Percentiles rank a stretch among this genome's conserved stretches.
Conservation (phyloP, 2,797 vertebrate genomes). For the Fistularia commersonii region DNA sequence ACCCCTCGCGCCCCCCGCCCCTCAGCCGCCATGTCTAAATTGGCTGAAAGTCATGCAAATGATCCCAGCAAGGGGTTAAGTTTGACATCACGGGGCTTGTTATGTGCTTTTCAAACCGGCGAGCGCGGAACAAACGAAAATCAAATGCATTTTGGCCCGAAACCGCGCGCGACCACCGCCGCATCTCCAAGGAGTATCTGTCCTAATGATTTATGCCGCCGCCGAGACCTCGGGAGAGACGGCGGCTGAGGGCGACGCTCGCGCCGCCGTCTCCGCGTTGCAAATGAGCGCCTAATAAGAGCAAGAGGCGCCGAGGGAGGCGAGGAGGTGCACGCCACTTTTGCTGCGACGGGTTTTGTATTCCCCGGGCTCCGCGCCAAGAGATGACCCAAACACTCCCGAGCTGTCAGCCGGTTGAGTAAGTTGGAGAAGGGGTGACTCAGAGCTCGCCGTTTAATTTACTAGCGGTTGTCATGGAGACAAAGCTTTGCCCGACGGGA, state of each 20-base stretch:
- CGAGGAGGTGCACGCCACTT: background rate
- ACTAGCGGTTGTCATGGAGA: conserved; percentile 72
- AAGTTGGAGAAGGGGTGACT: conserved; percentile 44
- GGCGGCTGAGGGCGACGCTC: conserved; percentile 73
- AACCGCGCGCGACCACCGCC: conserved; percentile 64
- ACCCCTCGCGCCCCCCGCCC: conserved; percentile 19
- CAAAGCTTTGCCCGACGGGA: conserved; percentile 56
- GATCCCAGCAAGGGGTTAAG: conserved; percentile 55
- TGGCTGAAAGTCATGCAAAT: conserved; percentile 51
- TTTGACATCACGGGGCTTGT: conserved; percentile 61
- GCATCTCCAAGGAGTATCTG: conserved; percentile 79
- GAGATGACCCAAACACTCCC: too few relatives aligned
- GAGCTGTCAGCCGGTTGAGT: too few relatives aligned
- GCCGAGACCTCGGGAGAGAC: conserved; percentile 74
- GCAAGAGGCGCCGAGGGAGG: background rate
- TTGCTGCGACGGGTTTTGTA: background rate
- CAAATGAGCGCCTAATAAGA: conserved; percentile 69
- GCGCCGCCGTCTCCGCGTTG: conserved; percentile 57
- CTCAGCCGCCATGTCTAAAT: conserved; percentile 28
- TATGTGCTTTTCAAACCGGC: conserved; percentile 40
- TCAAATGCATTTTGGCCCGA: conserved; percentile 65
- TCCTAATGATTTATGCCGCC: conserved; percentile 80
- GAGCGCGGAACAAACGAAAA: conserved; percentile 60
- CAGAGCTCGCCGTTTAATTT: conserved; percentile 63
- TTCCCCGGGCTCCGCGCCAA: too few relatives aligned